phyloP scores from a whole-genome alignment of 1,140 invertebrate genomes.

The Penaeus japonicus region DNA sequence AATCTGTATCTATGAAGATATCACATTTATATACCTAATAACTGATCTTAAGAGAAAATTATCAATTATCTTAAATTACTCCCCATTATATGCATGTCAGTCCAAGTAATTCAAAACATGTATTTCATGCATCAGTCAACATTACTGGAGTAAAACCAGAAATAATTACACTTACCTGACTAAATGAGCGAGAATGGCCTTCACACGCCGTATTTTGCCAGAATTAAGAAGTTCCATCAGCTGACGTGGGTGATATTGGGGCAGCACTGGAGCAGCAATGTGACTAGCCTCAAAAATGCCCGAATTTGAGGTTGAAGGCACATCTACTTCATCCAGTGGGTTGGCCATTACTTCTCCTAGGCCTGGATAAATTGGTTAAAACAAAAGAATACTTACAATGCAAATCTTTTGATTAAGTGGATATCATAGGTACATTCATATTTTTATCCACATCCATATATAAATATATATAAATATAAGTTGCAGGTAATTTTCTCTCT shows the following conservation, averaged over 20 bases:
- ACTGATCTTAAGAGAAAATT: too few species aligned
- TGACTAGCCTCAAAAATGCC: constrained; percentile 96
- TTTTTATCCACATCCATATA: too few species aligned
- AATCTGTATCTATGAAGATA: too few species aligned
- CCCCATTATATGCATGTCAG: neutral
- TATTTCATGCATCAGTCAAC: neutral
- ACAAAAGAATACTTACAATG: neutral
- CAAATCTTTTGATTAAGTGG: neutral
- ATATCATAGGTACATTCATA: neutral
- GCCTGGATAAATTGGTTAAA: neutral
- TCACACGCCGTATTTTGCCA: constrained; percentile 96
- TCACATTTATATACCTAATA: too few species aligned
- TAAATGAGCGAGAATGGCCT: constrained; percentile 95
- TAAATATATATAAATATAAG: neutral
- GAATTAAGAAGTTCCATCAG: constrained; percentile 98
- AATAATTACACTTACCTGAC: constrained; percentile 69
- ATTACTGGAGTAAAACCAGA: neutral
- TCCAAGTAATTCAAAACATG: neutral
- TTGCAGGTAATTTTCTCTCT: neutral
- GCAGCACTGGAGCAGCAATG: constrained; percentile 95
- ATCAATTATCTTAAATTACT: too few species aligned
- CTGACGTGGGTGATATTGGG: constrained; percentile 99
- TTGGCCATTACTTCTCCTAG: constrained; percentile 39
- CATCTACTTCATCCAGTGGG: constrained; percentile 63
- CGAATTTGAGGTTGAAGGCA: constrained; percentile 81